These are phyloP conservation scores for Anolis sagrei DNA, from an alignment of 2,113 vertebrate genomes.

Conservation along the genomic window DNA sequence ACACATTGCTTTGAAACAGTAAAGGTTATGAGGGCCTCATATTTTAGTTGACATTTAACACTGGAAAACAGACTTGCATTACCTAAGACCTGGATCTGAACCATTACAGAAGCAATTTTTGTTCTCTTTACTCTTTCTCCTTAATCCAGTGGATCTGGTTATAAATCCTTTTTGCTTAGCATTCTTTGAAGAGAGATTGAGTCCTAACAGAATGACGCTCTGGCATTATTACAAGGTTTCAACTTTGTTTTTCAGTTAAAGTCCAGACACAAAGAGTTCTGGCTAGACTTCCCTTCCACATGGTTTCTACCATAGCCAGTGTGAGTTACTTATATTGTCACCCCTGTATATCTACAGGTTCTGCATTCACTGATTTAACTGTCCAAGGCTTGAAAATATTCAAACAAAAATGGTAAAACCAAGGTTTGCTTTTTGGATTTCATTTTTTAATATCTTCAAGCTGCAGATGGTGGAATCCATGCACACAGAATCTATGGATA, in stretches of 20 bases:
- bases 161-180: conserved; percentile 12
- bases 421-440: no score
- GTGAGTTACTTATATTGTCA: not conserved
- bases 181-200: conserved; percentile 46
- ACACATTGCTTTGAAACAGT: not conserved
- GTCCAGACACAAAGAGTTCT: conserved; percentile 2
- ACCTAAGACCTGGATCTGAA: not conserved
- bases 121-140: not conserved
- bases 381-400: no score
- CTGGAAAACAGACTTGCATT: conserved; percentile 14
- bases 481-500: no score
- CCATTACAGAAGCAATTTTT: not conserved
- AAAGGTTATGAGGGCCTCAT: not conserved
- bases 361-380: no score
- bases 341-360: not conserved
- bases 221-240: conserved; percentile 9
- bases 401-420: no score
- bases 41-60: not conserved
- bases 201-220: conserved; percentile 3
- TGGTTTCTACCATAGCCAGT: conserved; percentile 9
- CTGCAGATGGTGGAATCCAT: no score
- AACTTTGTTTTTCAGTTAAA: conserved; percentile 28
- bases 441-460: no score
- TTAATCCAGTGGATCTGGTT: conserved; percentile 37
- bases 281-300: not conserved